Base-by-base conservation (phyloP, 1,140 invertebrate genomes). In the Doryteuthis pealeii region DNA sequence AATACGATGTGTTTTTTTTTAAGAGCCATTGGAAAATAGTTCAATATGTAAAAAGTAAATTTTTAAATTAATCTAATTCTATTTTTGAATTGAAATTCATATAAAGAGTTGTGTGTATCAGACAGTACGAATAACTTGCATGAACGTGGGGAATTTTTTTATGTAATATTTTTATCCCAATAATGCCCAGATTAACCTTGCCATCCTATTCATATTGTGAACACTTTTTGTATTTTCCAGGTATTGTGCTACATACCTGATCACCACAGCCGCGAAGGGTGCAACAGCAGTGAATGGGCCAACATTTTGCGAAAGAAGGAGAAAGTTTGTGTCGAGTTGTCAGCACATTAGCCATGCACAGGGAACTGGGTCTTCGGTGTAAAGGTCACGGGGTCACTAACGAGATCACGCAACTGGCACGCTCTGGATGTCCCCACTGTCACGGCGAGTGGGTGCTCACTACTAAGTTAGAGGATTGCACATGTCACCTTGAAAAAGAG, bases 271-370 rank as follows among this genome's bases (percentile, higher is more conserved):
- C 73, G 80, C 15, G 28, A 70, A 33, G 79, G 72, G 28, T 85
- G 84, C 72, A 73, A 81, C n/a, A 76, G 18, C 22, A 74, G 69
- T 15, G 73, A 65, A 8, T 86, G 85, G 83, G 83, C 84, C 32
- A 77, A 72, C 35, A 72, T 72, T 10, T 78, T 87, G 15, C 79
- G 78, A 68, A 78, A 76, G 30, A 81, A 80, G 12, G 72, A 70
- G 0, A 76, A 76, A 22, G 82, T 87, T 15, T 87, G 86, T 71
- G 84, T 86, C 2, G 85, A 87, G 75, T n/a, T 87, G 86, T 71
- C 85, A 87, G 67, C 81, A n/a, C 82, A 32, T 78, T 81, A 28
- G 85, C 84, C 69, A 86, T 86, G 84, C 79, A 82, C 73, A 81
- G 81, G 54, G 74, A 83, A 3, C 78, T 84, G 15, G 84, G 85